These are phyloP conservation scores for Erinaceus europaeus DNA, from an alignment of 2,113 vertebrate genomes.

Conservation along the genomic window DNA sequence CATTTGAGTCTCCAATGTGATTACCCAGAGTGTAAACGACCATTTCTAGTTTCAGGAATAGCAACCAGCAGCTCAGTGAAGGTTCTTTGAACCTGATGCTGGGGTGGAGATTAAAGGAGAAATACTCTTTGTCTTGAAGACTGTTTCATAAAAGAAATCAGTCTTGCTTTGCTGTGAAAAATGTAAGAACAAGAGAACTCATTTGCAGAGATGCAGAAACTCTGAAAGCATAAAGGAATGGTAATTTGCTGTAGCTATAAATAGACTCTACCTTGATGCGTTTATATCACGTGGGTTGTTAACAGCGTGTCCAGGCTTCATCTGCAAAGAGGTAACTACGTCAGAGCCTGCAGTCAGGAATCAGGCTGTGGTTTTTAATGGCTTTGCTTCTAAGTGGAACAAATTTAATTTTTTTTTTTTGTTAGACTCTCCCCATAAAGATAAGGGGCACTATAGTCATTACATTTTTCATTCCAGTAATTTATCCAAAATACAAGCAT, in stretches of 20 bases:
- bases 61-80: neutral
- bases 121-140: conserved; percentile 41
- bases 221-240: conserved; percentile 40
- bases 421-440: neutral
- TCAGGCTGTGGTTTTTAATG: neutral
- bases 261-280: conserved; percentile 38
- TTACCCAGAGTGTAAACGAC: neutral
- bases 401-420: neutral
- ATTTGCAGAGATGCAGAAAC: conserved; percentile 41
- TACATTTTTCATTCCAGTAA: neutral
- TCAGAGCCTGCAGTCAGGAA: neutral
- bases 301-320: neutral
- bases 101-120: conserved; percentile 40
- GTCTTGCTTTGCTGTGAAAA: conserved; percentile 19
- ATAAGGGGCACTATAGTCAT: neutral
- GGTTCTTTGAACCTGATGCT: neutral
- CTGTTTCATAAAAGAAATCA: neutral
- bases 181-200: conserved; percentile 33
- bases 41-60: neutral
- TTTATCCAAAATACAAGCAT: neutral
- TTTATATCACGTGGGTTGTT: neutral
- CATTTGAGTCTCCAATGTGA: neutral
- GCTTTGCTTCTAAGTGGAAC: neutral
- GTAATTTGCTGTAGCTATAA: conserved; percentile 65
- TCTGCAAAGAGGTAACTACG: neutral